Evolutionary conservation across 2,797 vertebrate genomes (phyloP).

Genomic region (Zenarchopterus dispar): DNA sequence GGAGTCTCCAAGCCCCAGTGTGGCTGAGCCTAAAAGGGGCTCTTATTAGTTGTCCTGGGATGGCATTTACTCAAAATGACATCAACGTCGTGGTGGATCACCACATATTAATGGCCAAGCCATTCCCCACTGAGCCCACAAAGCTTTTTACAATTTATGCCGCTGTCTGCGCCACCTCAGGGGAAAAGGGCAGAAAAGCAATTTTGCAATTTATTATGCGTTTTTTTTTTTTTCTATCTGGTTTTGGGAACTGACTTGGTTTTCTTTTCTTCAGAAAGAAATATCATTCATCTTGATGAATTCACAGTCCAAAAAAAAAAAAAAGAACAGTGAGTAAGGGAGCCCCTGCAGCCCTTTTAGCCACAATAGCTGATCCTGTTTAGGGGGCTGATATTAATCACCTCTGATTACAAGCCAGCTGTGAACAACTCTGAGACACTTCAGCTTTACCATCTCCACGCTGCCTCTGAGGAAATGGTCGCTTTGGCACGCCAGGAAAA

Average conservation of each 20-base stretch:
- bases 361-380: conserved; percentile 71
- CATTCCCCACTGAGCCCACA: conserved; percentile 46
- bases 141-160: conserved; percentile 41
- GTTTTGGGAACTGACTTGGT: conserved; percentile 41
- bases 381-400: conserved; percentile 69
- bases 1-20: conserved; percentile 48
- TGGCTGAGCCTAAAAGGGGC: conserved; percentile 47
- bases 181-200: conserved; percentile 36
- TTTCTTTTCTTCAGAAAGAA: conserved; percentile 54
- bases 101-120: conserved; percentile 52
- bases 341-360: conserved; percentile 44
- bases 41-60: conserved; percentile 57
- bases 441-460: conserved; percentile 12
- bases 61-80: conserved; percentile 63
- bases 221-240: conserved; percentile 37
- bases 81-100: conserved; percentile 60
- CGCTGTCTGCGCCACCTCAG: conserved; percentile 30
- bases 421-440: conserved; percentile 21
- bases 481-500: conserved; percentile 15
- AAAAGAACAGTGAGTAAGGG: conserved; percentile 25
- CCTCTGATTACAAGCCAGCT: conserved; percentile 56
- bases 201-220: conserved; percentile 63
- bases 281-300: conserved; percentile 62
- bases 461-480: neutral
- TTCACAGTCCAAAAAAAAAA: conserved; percentile 17